Base-by-base conservation (phyloP, 2,888 invertebrate species). In the Acleris sparsana region DNA sequence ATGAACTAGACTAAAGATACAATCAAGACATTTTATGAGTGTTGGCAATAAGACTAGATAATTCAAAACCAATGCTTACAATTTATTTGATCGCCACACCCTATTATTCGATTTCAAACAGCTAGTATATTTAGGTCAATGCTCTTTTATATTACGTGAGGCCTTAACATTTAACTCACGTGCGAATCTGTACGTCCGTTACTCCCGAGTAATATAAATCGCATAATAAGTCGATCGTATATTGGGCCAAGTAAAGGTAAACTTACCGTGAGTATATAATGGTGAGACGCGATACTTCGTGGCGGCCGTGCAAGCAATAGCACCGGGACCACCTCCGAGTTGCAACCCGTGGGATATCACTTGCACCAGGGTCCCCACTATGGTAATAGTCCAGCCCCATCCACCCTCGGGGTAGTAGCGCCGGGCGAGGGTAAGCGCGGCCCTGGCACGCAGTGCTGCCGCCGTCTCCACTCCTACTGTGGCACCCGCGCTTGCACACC, bases 371-470 rank as follows among this genome's bases (percentile, higher is more conserved):
- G 96, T 93, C 25, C 95, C 95, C 71, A 96, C 96, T 61, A 94
- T 93, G 56, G 96, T 94, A 67, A 97, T 94, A 59, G 96, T 94
- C 96, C 96, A 97, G 17, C 97, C 97, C 97, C 97, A 97, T 16
- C 97, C 97, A 3, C 97, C 97, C 89, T 97, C 97, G 4, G 97
- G 97, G 85, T 97, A 97, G 88, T 97, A 97, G 75, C 97, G 95
- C 43, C 95, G 93, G 64, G 95, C 95, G 53, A 96, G 92, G 53
- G 95, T 93, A 60, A 95, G 90, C 11, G 95, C 93, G 0, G 95
- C 95, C 52, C 95, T 94, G 51, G 94, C 93, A 70, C 94, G 93
- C 56, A 93, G 75, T n/a, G 88, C 92, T 7, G 89, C 88, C 63
- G 89, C 85, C 6, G 92, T 91, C 77, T 91, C 92, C 74, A 87